Evolutionary conservation across 2,797 vertebrate species (phyloP).

Genomic region (Muraenolepis orangiensis): DNA sequence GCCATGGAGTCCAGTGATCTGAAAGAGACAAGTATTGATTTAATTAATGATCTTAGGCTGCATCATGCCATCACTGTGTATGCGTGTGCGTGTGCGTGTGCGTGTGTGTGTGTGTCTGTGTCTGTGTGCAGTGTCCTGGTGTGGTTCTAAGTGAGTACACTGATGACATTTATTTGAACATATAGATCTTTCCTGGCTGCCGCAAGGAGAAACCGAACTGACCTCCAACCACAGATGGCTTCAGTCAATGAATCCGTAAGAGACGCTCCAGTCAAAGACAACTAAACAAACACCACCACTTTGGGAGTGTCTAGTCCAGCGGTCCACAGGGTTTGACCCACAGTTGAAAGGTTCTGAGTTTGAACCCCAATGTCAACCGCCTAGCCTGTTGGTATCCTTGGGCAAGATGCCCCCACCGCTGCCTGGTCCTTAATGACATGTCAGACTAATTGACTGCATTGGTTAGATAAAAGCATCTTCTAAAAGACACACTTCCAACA

Average conservation of each 20-base stretch:
- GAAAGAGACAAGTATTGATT: background rate
- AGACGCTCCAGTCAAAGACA: constrained; percentile 3
- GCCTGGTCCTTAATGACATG: background rate
- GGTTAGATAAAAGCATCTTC: background rate
- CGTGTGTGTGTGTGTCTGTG: background rate
- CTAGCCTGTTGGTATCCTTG: background rate
- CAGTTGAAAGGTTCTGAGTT: background rate
- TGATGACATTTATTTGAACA: constrained; percentile 46
- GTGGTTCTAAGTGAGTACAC: background rate
- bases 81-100: background rate
- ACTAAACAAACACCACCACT: constrained; percentile 12
- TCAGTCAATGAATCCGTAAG: constrained; percentile 27
- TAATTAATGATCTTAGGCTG: background rate
- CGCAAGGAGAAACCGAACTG: constrained; percentile 30
- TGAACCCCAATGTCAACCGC: background rate
- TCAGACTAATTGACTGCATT: background rate
- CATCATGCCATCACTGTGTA: background rate
- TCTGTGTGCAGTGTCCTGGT: background rate
- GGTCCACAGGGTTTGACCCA: background rate
- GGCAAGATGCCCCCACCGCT: background rate
- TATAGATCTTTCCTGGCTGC: constrained; percentile 36
- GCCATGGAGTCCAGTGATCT: background rate
- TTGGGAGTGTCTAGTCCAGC: background rate
- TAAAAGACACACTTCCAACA: background rate
- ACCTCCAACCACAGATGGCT: constrained; percentile 32